These are phyloP conservation scores for Trachemys scripta DNA, from an alignment of 2,113 vertebrate genomes.

Conservation along the genomic window DNA sequence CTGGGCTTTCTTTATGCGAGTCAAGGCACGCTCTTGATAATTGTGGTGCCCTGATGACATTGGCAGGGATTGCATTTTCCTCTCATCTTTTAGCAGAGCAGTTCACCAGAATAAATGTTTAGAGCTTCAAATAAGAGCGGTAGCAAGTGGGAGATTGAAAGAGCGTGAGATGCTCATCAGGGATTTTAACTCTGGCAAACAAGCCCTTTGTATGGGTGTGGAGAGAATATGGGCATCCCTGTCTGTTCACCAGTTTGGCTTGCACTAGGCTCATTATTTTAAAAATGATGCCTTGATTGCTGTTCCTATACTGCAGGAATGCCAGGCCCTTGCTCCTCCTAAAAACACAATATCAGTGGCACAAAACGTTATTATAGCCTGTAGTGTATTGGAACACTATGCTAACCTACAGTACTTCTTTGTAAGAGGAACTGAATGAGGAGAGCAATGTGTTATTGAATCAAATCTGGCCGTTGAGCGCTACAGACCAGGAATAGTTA, in stretches of 20 bases:
- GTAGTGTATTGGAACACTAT: background rate
- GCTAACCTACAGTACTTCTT: background rate
- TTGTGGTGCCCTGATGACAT: background rate
- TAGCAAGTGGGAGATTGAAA: background rate
- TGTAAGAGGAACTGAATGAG: background rate
- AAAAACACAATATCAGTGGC: background rate
- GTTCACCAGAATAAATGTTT: background rate
- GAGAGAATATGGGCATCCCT: background rate
- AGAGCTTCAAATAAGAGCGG: background rate
- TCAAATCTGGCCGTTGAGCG: rapidly evolving
- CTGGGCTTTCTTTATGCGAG: constrained; percentile 50
- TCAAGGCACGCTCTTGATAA: constrained; percentile 31
- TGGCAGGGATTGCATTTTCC: constrained; percentile 26
- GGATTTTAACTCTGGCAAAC: background rate
- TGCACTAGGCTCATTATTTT: background rate
- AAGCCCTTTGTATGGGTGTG: background rate
- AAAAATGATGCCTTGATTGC: background rate
- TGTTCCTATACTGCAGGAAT: background rate
- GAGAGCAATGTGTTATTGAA: background rate
- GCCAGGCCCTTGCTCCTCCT: background rate
- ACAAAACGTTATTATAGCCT: background rate
- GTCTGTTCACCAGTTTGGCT: background rate
- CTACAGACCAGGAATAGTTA: background rate
- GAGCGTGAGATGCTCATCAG: background rate
- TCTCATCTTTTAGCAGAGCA: background rate